phyloP scores from a whole-genome alignment of 2,888 invertebrate genomes.

The Temnothorax rugatulus region DNA sequence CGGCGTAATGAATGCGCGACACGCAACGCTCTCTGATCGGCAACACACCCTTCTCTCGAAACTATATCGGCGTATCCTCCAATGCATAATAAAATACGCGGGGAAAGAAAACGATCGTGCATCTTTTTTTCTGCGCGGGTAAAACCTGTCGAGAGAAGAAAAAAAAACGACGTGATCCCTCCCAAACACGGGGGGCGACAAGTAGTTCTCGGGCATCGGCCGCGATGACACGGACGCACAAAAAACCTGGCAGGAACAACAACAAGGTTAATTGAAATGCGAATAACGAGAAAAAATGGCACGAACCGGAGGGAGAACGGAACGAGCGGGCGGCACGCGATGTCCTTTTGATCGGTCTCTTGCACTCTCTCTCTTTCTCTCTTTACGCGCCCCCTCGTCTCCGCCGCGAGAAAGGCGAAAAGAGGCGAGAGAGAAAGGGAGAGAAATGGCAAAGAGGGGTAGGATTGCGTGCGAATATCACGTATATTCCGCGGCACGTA shows the following conservation, averaged over 20 bases:
- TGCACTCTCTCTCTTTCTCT: conserved; percentile 38
- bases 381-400: conserved; percentile 23
- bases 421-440: not conserved
- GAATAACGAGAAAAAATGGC: conserved; percentile 52
- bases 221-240: not conserved
- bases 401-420: conserved; percentile 4
- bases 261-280: conserved; percentile 66
- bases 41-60: conserved; percentile 40
- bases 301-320: conserved; percentile 51
- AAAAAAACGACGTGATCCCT: not conserved
- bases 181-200: not conserved
- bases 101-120: not conserved
- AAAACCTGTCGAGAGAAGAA: not conserved
- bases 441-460: conserved; percentile 9
- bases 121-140: not conserved
- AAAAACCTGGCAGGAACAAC: conserved; percentile 33
- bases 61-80: not conserved
- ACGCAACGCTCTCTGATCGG: conserved; percentile 62
- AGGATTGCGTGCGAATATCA: conserved; percentile 59
- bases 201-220: conserved; percentile 28
- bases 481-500: conserved; percentile 58
- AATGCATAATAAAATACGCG: not conserved
- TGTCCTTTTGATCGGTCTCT: conserved; percentile 77
- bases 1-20: conserved; percentile 61
- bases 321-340: conserved; percentile 79